These are phyloP conservation scores for Cryptomyrus ogoouensis DNA, from an alignment of 2,113 vertebrate species.

Conservation along the genomic window DNA sequence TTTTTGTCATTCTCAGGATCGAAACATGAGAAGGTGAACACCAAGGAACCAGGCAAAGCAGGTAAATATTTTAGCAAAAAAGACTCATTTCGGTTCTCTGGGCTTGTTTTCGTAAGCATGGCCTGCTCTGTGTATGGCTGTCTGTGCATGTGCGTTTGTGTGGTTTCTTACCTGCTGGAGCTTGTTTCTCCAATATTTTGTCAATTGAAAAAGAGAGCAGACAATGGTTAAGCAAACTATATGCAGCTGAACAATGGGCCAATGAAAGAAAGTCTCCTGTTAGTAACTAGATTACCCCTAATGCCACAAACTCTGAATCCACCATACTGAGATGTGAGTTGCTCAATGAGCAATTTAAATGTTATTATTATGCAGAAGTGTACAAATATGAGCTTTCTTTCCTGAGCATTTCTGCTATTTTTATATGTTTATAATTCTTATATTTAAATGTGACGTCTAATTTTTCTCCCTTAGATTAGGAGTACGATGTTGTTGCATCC, in stretches of 20 bases:
- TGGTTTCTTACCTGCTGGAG: conserved; percentile 38
- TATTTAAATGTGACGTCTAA: not conserved
- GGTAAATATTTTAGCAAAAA: conserved; percentile 69
- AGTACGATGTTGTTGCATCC: not conserved
- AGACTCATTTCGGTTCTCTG: not conserved
- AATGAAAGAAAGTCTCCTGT: conserved; percentile 18
- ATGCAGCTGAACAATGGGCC: conserved; percentile 26
- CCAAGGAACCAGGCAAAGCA: conserved; percentile 83
- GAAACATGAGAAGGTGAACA: conserved; percentile 69
- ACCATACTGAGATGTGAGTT: not conserved
- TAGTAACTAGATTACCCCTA: conserved; percentile 15
- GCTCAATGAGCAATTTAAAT: not conserved
- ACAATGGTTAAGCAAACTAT: not conserved
- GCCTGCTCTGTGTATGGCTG: conserved; percentile 15
- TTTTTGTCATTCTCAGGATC: conserved; percentile 65
- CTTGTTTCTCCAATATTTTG: conserved; percentile 51
- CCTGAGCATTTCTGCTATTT: not conserved
- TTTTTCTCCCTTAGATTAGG: not conserved
- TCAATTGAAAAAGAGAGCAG: conserved; percentile 17
- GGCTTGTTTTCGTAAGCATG: not conserved
- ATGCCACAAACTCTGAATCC: not conserved
- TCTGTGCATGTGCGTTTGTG: conserved; percentile 25
- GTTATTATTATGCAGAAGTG: not conserved
- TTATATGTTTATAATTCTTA: not conserved
- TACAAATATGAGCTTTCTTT: not conserved